These are phyloP conservation scores for Sapajus apella DNA, from an alignment of 2,113 vertebrate species.

Conservation along the genomic window DNA sequence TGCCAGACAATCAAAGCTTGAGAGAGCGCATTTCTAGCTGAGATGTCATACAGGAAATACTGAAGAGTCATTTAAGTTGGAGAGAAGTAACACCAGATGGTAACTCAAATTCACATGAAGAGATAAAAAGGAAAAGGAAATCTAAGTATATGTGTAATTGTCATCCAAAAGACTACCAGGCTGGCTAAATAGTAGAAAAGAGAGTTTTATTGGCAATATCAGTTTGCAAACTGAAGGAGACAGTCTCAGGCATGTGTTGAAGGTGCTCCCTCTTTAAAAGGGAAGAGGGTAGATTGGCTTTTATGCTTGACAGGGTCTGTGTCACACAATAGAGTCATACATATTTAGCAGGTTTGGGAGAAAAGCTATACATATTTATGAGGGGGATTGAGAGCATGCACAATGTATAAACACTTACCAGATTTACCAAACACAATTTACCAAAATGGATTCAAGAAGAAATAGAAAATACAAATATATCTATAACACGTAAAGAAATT, in stretches of 20 bases:
- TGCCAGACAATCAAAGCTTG: neutral
- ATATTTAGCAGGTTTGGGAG: neutral
- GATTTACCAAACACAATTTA: neutral
- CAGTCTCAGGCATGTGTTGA: neutral
- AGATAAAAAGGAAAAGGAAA: neutral
- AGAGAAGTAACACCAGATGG: slow-evolving; percentile 7
- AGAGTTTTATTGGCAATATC: neutral
- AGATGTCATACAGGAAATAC: neutral
- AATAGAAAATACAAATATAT: neutral
- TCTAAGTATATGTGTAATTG: neutral
- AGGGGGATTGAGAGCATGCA: neutral
- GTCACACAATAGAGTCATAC: neutral
- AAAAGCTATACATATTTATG: neutral
- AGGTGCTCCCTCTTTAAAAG: neutral
- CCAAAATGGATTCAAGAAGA: neutral
- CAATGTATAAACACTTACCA: neutral
- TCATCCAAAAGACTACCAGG: neutral
- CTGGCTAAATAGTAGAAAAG: neutral
- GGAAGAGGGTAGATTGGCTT: neutral
- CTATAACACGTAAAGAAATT: neutral
- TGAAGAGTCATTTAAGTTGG: neutral
- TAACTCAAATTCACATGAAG: neutral
- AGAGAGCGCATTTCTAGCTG: neutral
- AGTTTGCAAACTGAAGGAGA: neutral
- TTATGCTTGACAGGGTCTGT: neutral